phyloP scores from a whole-genome alignment of 2,797 vertebrate species.

The Hephaestus fuliginosus region DNA sequence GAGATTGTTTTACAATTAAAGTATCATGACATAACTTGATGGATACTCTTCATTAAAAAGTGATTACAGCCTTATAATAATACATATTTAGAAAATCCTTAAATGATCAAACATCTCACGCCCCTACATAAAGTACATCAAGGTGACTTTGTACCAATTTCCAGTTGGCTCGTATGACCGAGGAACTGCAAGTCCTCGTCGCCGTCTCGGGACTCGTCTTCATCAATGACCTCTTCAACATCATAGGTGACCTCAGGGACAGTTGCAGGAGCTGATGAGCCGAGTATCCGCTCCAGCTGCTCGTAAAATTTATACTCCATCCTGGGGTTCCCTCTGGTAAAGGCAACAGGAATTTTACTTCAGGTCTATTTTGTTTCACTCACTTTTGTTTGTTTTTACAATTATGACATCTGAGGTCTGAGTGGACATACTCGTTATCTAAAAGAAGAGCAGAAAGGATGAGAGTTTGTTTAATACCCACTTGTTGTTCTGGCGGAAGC shows the following conservation, averaged over 20 bases:
- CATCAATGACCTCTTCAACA: conserved; percentile 64
- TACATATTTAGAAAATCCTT: background rate
- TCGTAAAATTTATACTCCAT: conserved; percentile 79
- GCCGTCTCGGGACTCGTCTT: conserved; percentile 71
- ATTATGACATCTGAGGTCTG: background rate
- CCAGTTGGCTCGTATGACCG: conserved; percentile 57
- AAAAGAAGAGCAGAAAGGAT: background rate
- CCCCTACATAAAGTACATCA: background rate
- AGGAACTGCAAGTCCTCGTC: conserved; percentile 77
- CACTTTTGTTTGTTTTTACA: background rate
- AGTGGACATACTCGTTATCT: background rate
- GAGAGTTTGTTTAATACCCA: conserved; percentile 23
- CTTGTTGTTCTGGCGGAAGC: conserved; percentile 78
- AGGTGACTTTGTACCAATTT: conserved; percentile 60
- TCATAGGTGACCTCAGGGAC: conserved; percentile 72
- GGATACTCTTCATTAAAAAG: background rate
- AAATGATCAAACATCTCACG: background rate
- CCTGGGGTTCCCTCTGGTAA: conserved; percentile 67
- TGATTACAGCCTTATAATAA: background rate
- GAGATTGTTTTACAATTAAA: too few species aligned
- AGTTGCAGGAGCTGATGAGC: conserved; percentile 47
- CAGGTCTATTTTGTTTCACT: background rate
- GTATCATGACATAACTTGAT: too few species aligned
- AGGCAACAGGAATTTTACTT: background rate
- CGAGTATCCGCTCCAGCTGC: conserved; percentile 75